A percentile compares a stretch with the other conserved stretches of the same genome.
Evolutionary conservation across 2,888 invertebrate genomes (phyloP).

Genomic region (Dicyrtoma fusca): DNA sequence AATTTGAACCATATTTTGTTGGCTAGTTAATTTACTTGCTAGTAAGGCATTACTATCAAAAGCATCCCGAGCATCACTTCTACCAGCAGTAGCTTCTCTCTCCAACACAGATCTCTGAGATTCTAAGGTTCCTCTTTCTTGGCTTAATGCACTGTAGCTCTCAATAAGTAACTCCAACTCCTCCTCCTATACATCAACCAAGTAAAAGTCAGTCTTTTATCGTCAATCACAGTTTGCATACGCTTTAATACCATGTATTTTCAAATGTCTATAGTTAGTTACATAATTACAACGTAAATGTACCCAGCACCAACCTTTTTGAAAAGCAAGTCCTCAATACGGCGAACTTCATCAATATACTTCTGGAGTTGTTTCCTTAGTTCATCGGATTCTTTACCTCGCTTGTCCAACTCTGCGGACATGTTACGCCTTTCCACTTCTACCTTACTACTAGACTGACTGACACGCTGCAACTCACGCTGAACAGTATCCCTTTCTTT

Average conservation of each 20-base stretch:
- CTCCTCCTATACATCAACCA: slow-evolving; percentile 45
- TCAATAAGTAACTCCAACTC: slow-evolving; percentile 51
- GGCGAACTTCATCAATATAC: slow-evolving; percentile 55
- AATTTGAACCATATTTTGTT: slow-evolving; percentile 42
- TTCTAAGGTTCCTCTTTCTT: slow-evolving; percentile 49
- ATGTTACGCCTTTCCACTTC: slow-evolving; percentile 46
- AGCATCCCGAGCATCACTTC: slow-evolving; percentile 47
- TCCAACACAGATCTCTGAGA: slow-evolving; percentile 46
- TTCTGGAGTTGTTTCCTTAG: slow-evolving; percentile 50
- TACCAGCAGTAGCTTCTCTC: slow-evolving; percentile 42
- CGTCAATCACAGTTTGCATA: too few species aligned
- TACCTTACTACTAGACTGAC: slow-evolving; percentile 39
- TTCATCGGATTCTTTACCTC: slow-evolving; percentile 47
- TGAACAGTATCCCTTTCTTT: slow-evolving; percentile 50
- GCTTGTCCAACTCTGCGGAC: slow-evolving; percentile 47
- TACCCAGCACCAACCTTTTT: too few species aligned
- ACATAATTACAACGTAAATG: too few species aligned
- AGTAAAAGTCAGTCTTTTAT: too few species aligned
- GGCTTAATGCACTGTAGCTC: slow-evolving; percentile 46
- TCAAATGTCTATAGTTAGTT: too few species aligned
- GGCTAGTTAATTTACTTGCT: slow-evolving; percentile 45
- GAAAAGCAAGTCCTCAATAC: slow-evolving; percentile 52
- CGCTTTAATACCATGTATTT: too few species aligned
- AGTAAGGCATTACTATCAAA: slow-evolving; percentile 45
- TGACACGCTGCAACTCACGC: slow-evolving; percentile 42